A percentile compares a stretch with the other conserved stretches of the same genome.
Evolutionary conservation across 2,888 invertebrate species (phyloP).

Genomic region (Panzeria rudis): DNA sequence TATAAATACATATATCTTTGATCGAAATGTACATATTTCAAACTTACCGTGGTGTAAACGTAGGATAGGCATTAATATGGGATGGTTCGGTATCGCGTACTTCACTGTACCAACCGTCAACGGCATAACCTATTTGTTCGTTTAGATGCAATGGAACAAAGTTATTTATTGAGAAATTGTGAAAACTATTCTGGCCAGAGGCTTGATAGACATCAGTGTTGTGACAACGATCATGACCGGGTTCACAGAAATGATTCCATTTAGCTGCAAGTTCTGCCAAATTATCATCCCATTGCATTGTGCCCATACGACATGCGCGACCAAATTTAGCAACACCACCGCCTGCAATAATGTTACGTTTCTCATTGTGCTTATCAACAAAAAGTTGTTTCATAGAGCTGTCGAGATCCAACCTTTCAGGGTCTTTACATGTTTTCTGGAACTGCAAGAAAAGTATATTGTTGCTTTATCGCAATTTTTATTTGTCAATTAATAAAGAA

Average conservation of each 20-base stretch:
- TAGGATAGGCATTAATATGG: not conserved
- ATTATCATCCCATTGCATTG: slow-evolving; percentile 78
- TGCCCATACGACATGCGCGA: slow-evolving; percentile 78
- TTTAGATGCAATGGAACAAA: slow-evolving; percentile 8
- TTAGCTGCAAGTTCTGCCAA: slow-evolving; percentile 77
- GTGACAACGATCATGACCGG: slow-evolving; percentile 77
- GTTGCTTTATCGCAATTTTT: not conserved
- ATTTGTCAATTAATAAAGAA: not conserved
- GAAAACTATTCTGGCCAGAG: slow-evolving; percentile 78
- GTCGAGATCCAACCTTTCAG: not conserved
- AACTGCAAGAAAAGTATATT: not conserved
- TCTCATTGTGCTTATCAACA: slow-evolving; percentile 45
- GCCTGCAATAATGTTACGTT: slow-evolving; percentile 57
- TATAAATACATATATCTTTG: too few species aligned
- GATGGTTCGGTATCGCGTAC: not conserved
- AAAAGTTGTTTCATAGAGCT: not conserved
- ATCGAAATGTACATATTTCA: not conserved
- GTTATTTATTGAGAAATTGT: too few species aligned
- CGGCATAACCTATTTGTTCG: slow-evolving; percentile 40
- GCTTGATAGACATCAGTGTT: slow-evolving; percentile 75
- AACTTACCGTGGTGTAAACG: not conserved
- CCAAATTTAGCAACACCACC: not conserved
- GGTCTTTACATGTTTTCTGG: too few species aligned
- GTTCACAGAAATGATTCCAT: slow-evolving; percentile 76
- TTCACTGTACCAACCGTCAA: not conserved